A percentile compares a stretch with the other conserved stretches of the same genome.
These are phyloP conservation scores for Corydoras maculifer DNA, from an alignment of 2,113 vertebrate species.

Conservation along the genomic window DNA sequence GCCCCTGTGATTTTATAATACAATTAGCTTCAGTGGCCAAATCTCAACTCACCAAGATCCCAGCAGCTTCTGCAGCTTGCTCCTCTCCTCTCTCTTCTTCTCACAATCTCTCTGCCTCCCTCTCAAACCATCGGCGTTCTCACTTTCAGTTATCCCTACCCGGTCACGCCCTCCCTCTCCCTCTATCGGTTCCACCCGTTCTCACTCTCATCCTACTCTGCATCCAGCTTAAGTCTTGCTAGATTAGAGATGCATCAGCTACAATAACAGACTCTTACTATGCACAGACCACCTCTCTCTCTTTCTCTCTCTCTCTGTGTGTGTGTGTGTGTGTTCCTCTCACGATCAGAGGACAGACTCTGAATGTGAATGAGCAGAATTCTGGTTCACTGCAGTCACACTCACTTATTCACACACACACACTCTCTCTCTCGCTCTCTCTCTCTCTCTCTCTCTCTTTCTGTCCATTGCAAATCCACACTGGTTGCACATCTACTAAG, in stretches of 20 bases:
- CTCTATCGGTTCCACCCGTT: background rate
- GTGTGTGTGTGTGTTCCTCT: conserved; percentile 36
- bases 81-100: conserved; percentile 15
- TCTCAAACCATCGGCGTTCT: conserved; percentile 13
- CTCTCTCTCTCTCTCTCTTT: background rate
- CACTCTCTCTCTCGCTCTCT: conserved; percentile 14
- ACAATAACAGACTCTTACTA: conserved; percentile 22
- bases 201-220: conserved; percentile 13
- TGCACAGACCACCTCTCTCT: conserved; percentile 33
- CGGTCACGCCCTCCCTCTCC: conserved; percentile 9
- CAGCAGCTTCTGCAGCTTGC: conserved; percentile 14
- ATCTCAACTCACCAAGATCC: conserved; percentile 36
- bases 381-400: conserved; percentile 30
- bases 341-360: conserved; percentile 48
- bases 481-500: conserved; percentile 23
- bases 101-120: conserved; percentile 22
- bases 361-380: conserved; percentile 63
- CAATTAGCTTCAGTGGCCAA: background rate
- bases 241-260: conserved; percentile 25
- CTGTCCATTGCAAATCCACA: conserved; percentile 4
- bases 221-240: conserved; percentile 13
- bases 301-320: conserved; percentile 49
- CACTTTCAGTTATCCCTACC: conserved; percentile 21
- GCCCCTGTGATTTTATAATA: background rate
- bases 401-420: background rate